Conservation (phyloP, 1,140 invertebrate species). For the Stegodyphus dumicola region DNA sequence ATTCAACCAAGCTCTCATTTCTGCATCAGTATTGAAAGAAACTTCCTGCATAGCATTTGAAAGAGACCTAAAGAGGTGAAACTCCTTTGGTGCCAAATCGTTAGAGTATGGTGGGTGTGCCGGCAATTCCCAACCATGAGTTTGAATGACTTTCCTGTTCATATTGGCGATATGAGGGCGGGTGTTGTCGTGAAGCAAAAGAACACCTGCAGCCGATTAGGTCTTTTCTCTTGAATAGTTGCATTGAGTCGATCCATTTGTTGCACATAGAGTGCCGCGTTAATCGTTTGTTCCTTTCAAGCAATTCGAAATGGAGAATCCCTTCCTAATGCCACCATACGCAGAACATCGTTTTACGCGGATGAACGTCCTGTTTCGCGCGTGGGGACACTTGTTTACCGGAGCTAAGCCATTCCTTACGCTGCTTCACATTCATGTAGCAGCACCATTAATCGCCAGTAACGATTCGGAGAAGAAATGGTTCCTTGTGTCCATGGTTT, state of each 20-base stretch:
- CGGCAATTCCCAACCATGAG: slow-evolving; percentile 69
- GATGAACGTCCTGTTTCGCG: slow-evolving; percentile 25
- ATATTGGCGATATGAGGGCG: slow-evolving; percentile 63
- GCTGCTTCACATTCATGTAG: too few species aligned
- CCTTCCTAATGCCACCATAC: slow-evolving; percentile 56
- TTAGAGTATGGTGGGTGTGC: too few species aligned
- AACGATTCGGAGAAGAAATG: too few species aligned
- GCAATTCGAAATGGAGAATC: slow-evolving; percentile 40
- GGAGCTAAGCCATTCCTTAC: slow-evolving; percentile 28
- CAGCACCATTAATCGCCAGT: too few species aligned
- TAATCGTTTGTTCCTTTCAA: slow-evolving; percentile 52
- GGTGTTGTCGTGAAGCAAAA: slow-evolving; percentile 66
- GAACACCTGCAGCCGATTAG: slow-evolving; percentile 24
- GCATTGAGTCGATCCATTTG: slow-evolving; percentile 32
- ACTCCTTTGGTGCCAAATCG: slow-evolving; percentile 69
- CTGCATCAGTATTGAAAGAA: slow-evolving; percentile 28
- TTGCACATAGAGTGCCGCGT: slow-evolving; percentile 36
- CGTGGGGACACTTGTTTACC: neutral
- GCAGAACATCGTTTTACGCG: slow-evolving; percentile 51
- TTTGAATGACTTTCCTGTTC: slow-evolving; percentile 63
- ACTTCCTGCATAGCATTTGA: neutral
- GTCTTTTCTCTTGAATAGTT: slow-evolving; percentile 15
- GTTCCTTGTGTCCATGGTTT: slow-evolving; percentile 11
- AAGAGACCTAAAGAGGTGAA: slow-evolving; percentile 8
- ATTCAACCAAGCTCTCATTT: too few species aligned